phyloP scores from a whole-genome alignment of 2,888 invertebrate species.

The Tubiluchus corallicola region DNA sequence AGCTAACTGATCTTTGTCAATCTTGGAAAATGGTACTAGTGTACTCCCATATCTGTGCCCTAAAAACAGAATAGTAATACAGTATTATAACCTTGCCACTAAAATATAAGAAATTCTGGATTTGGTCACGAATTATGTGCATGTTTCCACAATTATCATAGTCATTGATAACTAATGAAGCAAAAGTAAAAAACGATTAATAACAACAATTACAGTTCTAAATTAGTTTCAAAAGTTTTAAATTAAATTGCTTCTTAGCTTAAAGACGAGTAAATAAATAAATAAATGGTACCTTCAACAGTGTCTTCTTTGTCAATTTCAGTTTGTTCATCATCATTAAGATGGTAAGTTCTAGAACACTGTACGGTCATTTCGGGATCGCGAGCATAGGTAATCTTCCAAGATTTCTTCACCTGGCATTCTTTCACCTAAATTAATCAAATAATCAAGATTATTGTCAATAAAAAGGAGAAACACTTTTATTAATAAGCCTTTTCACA shows the following conservation, averaged over 20 bases:
- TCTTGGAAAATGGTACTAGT: slow-evolving; percentile 39
- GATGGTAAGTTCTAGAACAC: slow-evolving; percentile 17
- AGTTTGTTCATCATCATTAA: slow-evolving; percentile 33
- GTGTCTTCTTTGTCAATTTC: slow-evolving; percentile 35
- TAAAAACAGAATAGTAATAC: no score
- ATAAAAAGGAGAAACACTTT: slow-evolving; percentile 1
- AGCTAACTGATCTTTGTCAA: slow-evolving; percentile 37
- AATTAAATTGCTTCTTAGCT: no score
- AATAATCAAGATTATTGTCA: neutral
- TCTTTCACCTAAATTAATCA: slow-evolving; percentile 24
- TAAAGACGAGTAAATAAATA: no score
- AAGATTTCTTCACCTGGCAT: slow-evolving; percentile 22
- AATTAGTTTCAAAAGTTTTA: no score
- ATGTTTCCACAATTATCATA: no score
- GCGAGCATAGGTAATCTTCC: slow-evolving; percentile 29
- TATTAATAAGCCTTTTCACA: no score
- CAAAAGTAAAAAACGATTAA: slow-evolving; percentile 8
- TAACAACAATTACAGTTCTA: neutral
- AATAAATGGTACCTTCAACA: slow-evolving; percentile 32
- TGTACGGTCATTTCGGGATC: slow-evolving; percentile 25
- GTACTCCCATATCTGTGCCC: slow-evolving; percentile 41
- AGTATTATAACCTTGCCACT: no score
- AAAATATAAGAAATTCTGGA: no score
- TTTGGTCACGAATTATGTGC: no score
- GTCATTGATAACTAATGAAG: slow-evolving; percentile 6